Evolutionary conservation across 1,140 invertebrate genomes (phyloP), one percentile per base, ranked within the genome.

Genomic region (Oryctes rhinoceros): DNA sequence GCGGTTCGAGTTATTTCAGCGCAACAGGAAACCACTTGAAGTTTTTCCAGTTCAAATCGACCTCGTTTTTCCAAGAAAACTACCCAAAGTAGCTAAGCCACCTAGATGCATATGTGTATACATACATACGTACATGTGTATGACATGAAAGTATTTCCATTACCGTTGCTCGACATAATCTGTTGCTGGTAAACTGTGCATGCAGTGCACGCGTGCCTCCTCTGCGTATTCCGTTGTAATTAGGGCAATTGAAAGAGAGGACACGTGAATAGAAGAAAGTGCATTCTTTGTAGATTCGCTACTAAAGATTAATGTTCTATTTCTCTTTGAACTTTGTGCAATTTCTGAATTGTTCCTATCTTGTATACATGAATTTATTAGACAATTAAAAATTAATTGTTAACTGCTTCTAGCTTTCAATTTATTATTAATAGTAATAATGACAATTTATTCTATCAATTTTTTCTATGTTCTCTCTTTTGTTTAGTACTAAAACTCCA

Each of bases 11-110:
- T 59, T 59, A 59, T 59, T 59, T 59, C 53, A 18, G 18, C 53
- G 53, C n/a, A 59, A 59, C 53, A 15, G 53, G 53, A 18, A 59
- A 59, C 15, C 53, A 59, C 53, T 59, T 59, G n/a, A 59, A 59
- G 13, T 59, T 59, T 59, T 59, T 6, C 53, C 53, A 18, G 5
- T 15, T 4, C 53, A 18, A 18, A 59, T n/a, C 53, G n/a, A 18
- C 13, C n/a, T 2, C 53, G 15, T 18, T 59, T 59, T 59, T 18
- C 53, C n/a, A 6, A 59, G 53, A 6, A 59, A 59, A 59, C 53
- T 59, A 44, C 39, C 5, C 39, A 20, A 59, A 30, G 53, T 18
- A 18, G 3, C 5, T 18, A 59, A 59, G 10, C 53, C n/a, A 59
- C 15, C 53, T 44, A 1, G 53, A 18, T 59, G n/a, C 53, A 59